Percentiles rank a stretch among this genome's conserved stretches.
These are phyloP conservation scores for Crocodylus rhombifer DNA, from an alignment of 2,797 vertebrate genomes.

Conservation along the genomic window DNA sequence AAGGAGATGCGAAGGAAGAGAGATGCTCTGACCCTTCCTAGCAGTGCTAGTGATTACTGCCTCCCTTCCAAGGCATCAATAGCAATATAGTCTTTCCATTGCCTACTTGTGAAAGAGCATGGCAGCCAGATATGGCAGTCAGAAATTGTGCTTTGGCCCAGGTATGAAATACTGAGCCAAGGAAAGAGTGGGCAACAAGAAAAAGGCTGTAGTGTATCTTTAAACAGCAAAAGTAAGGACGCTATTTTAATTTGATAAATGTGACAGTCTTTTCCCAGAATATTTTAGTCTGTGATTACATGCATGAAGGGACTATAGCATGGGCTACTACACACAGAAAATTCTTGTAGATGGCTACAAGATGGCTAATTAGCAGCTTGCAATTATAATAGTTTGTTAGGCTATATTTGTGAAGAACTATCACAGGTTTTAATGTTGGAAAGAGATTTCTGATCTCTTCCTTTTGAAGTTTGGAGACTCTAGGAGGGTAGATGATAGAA, in stretches of 20 bases:
- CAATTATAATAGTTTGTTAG: not conserved
- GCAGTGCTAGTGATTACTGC: not conserved
- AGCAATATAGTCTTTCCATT: not conserved
- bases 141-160: conserved; percentile 1
- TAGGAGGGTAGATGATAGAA: not conserved
- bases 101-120: not conserved
- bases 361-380: not conserved
- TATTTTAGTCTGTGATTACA: not conserved
- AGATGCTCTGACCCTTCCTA: not conserved
- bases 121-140: not conserved
- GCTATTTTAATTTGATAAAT: not conserved
- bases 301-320: not conserved
- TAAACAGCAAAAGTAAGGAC: not conserved
- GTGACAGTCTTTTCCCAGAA: not conserved
- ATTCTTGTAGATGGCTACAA: not conserved
- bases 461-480: not conserved
- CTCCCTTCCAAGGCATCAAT: not conserved
- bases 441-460: not conserved
- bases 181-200: not conserved
- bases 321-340: not conserved
- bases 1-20: not conserved
- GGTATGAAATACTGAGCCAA: not conserved
- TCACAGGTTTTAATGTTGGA: not conserved
- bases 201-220: not conserved
- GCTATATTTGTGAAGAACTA: not conserved